phyloP scores from a whole-genome alignment of 2,113 vertebrate genomes.

The Myiagra hebetior region DNA sequence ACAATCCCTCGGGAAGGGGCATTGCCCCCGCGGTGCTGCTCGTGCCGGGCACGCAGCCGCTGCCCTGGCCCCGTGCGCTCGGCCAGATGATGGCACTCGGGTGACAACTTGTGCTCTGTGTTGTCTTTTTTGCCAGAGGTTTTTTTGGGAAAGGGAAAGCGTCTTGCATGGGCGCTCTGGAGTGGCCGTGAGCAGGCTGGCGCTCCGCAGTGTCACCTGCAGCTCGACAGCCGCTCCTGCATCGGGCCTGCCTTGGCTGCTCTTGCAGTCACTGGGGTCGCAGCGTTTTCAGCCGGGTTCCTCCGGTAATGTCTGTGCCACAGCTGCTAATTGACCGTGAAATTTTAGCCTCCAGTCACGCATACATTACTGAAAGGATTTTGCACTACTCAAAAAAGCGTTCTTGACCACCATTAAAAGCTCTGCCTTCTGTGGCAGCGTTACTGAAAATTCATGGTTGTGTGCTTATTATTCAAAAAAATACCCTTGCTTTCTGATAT shows the following conservation, averaged over 20 bases:
- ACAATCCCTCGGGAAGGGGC: rapidly evolving
- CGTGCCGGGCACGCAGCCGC: not conserved
- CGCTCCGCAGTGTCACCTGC: not conserved
- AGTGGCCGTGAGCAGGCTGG: not conserved
- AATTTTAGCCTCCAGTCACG: not conserved
- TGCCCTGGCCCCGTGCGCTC: not conserved
- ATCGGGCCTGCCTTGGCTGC: not conserved
- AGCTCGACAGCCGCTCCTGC: not conserved
- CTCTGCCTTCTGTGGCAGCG: not conserved
- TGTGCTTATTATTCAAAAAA: not conserved
- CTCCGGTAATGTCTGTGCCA: not conserved
- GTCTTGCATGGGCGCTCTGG: not conserved
- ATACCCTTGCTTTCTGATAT: not conserved
- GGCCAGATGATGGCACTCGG: not conserved
- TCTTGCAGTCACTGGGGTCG: rapidly evolving
- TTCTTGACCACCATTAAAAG: not conserved
- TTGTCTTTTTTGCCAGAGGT: not conserved
- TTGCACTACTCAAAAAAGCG: not conserved
- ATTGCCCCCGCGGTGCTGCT: not conserved
- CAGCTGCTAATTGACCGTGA: rapidly evolving
- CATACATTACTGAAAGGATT: not conserved
- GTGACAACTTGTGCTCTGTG: too few relatives aligned
- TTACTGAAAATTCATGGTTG: not conserved
- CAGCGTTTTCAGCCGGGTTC: not conserved
- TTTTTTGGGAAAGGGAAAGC: not conserved